These are phyloP conservation scores for Danio choprae DNA, from an alignment of 2,797 vertebrate genomes.

Conservation along the genomic window DNA sequence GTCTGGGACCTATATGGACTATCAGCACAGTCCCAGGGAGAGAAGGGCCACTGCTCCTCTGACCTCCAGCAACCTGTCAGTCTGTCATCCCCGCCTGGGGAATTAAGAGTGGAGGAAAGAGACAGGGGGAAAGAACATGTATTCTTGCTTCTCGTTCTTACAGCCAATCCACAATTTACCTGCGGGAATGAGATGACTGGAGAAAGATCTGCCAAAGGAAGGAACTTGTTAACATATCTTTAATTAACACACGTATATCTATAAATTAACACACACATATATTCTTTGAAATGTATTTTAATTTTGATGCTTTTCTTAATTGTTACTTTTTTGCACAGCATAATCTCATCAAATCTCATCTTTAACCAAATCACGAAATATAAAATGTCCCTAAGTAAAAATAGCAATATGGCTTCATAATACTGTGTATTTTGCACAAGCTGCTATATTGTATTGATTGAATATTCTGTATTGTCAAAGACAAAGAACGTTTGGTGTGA, in stretches of 20 bases:
- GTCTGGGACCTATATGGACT: slow-evolving; percentile 72
- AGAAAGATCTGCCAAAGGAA: background rate
- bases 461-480: slow-evolving; percentile 32
- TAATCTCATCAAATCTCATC: background rate
- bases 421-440: slow-evolving; percentile 6
- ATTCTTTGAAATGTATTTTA: background rate
- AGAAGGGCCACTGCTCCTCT: slow-evolving; percentile 68
- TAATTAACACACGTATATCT: background rate
- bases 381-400: background rate
- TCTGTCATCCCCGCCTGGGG: slow-evolving; percentile 74
- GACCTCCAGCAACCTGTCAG: slow-evolving; percentile 79
- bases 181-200: background rate
- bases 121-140: background rate
- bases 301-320: background rate
- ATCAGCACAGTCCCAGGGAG: slow-evolving; percentile 74
- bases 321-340: background rate
- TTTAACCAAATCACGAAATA: background rate
- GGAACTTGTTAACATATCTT: background rate
- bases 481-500: slow-evolving; percentile 60
- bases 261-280: background rate
- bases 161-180: background rate
- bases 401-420: background rate
- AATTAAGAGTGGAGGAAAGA: slow-evolving; percentile 60
- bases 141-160: slow-evolving; percentile 26
- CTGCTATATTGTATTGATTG: slow-evolving; percentile 17